Conservation (phyloP, 2,888 invertebrate genomes). For the Volucella bombylans region DNA sequence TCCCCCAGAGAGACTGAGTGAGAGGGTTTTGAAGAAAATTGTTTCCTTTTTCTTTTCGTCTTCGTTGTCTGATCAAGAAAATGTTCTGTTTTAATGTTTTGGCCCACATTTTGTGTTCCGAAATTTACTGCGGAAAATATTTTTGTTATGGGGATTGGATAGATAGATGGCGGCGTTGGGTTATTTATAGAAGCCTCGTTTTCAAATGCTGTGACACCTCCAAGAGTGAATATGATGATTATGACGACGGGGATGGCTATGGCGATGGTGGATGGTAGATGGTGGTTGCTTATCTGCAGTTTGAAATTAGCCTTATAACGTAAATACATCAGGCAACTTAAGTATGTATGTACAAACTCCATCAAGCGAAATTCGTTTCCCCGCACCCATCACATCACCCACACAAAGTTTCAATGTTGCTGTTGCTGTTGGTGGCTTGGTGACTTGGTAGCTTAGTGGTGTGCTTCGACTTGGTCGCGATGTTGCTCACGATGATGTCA, state of each 20-base stretch:
- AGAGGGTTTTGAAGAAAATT: not conserved
- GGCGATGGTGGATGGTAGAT: too few species aligned
- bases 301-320: conserved; percentile 56
- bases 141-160: conserved; percentile 50
- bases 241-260: not conserved
- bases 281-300: conserved; percentile 18
- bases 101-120: conserved; percentile 58
- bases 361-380: conserved; percentile 50
- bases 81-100: conserved; percentile 33
- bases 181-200: conserved; percentile 60
- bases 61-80: conserved; percentile 36
- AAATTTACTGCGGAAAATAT: conserved; percentile 55
- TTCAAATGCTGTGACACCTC: conserved; percentile 61
- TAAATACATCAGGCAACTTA: conserved; percentile 55
- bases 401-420: conserved; percentile 58
- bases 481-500: conserved; percentile 66
- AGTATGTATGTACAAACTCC: conserved; percentile 51
- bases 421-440: not conserved
- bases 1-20: not conserved
- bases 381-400: conserved; percentile 61
- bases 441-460: not conserved
- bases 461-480: conserved; percentile 31
- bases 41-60: conserved; percentile 20
- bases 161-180: conserved; percentile 40
- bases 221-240: conserved; percentile 45